Percentiles rank a stretch among this genome's conserved stretches.
phyloP scores from a whole-genome alignment of 2,113 vertebrate species.

The Oryzias woworae region DNA sequence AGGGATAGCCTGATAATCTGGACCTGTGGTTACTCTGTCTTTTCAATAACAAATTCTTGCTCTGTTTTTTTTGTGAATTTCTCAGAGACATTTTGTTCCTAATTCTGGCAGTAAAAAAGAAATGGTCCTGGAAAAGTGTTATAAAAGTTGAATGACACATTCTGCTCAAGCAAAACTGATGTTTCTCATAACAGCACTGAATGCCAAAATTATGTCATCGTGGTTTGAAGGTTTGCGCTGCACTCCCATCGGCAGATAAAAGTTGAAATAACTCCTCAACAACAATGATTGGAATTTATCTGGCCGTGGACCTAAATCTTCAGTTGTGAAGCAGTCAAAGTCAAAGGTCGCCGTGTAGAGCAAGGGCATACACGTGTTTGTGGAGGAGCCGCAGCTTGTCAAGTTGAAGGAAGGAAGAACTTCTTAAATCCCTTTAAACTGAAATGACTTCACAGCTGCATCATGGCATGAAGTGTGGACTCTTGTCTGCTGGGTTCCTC shows the following conservation, averaged over 20 bases:
- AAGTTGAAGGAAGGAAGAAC: conserved; percentile 53
- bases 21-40: too few species aligned
- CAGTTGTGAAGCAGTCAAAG: conserved; percentile 52
- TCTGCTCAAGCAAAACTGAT: too few species aligned
- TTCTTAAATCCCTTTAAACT: conserved; percentile 19
- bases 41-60: too few species aligned
- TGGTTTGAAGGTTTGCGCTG: too few species aligned
- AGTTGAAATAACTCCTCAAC: conserved; percentile 37
- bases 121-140: too few species aligned
- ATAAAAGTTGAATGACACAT: too few species aligned
- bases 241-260: conserved; percentile 38
- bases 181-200: too few species aligned
- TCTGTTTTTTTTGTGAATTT: too few species aligned
- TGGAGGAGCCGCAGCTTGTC: conserved; percentile 36
- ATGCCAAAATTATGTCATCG: too few species aligned
- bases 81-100: too few species aligned
- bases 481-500: conserved; percentile 5
- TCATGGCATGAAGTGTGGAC: conserved; percentile 8
- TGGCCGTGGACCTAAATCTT: conserved; percentile 26
- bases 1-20: too few species aligned
- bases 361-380: neutral
- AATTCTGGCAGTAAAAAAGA: too few species aligned
- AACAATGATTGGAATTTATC: conserved; percentile 47
- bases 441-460: conserved; percentile 17
- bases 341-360: conserved; percentile 25